Evolutionary conservation across 2,797 vertebrate genomes (phyloP).

Genomic region (Falco naumanni): DNA sequence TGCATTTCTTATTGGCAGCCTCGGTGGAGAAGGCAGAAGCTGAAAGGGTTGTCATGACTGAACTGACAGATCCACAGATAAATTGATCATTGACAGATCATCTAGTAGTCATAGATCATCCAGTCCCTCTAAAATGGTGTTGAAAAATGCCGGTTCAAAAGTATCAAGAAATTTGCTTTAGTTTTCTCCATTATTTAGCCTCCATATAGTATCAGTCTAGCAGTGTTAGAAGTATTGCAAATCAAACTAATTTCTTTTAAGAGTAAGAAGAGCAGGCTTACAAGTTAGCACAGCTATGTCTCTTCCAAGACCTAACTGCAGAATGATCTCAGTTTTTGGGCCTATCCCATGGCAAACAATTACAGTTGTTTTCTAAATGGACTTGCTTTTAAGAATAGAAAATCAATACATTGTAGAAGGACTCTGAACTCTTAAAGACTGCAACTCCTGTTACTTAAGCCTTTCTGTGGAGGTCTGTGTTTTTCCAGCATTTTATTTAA

Average conservation of each 20-base stretch:
- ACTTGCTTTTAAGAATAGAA: constrained; percentile 2
- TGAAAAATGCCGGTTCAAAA: background rate
- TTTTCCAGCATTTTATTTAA: constrained; percentile 14
- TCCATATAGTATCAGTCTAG: background rate
- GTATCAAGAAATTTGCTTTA: background rate
- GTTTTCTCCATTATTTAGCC: background rate
- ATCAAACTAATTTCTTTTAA: background rate
- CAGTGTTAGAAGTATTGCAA: background rate
- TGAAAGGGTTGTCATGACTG: background rate
- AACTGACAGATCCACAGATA: background rate
- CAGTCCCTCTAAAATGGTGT: background rate
- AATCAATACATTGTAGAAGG: background rate
- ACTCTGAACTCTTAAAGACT: background rate
- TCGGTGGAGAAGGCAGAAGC: background rate
- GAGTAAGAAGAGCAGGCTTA: background rate
- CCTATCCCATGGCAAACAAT: background rate
- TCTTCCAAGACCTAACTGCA: background rate
- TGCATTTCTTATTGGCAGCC: background rate
- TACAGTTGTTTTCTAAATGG: background rate
- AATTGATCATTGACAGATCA: background rate
- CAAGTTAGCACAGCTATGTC: background rate
- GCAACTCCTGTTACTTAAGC: background rate
- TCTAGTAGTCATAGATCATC: background rate
- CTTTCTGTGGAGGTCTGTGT: background rate
- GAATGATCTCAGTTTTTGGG: background rate